Evolutionary conservation across 2,888 invertebrate species (phyloP), one percentile per base, ranked within the genome.

Genomic region (Melanotus villosus): DNA sequence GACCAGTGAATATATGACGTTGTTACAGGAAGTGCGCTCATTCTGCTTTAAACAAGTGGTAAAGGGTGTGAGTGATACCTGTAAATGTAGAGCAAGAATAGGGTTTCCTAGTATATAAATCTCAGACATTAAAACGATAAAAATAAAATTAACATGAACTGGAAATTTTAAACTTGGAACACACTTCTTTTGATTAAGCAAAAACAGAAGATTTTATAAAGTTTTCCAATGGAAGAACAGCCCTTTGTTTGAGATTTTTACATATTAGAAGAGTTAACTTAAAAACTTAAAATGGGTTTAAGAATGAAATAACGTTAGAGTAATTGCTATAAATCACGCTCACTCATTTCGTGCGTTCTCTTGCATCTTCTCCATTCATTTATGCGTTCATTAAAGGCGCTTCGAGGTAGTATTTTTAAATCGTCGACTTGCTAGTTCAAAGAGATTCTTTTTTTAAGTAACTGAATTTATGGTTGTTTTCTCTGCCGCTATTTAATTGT

Each of bases 1-100:
- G 75, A 74, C 72, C 74, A 74, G 65, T 70, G 69, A 57, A 50
- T 63, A 56, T 60, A 68, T 68, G 72, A 72, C 66, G 67, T 73
- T 71, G 30, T 21, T 32, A 71, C 74, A 76, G 78, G 78, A 78
- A 77, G 78, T 78, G 64, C 77, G 76, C 76, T 73, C 73, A 69
- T 75, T 78, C 73, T 71, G 45, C 67, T 34, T 57, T 30, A 50
- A 64, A 66, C 59, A 56, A 69, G 60, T 54, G 54, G 59, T 21
- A 56, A 65, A 65, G 65, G 59, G 65, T 68, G 63, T n/a, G 47
- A 23, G 34, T 59, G 54, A 59, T 58, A 68, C 57, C 52, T 47
- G 43, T 36, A 62, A 26, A 19, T 19, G 12, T 5, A 3, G 2
- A 32, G 3, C 32, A 32, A n/a, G 10, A 26, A 2, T 38, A 62